Evolutionary conservation across 2,113 vertebrate genomes (phyloP).

Genomic region (Pholis gunnellus): DNA sequence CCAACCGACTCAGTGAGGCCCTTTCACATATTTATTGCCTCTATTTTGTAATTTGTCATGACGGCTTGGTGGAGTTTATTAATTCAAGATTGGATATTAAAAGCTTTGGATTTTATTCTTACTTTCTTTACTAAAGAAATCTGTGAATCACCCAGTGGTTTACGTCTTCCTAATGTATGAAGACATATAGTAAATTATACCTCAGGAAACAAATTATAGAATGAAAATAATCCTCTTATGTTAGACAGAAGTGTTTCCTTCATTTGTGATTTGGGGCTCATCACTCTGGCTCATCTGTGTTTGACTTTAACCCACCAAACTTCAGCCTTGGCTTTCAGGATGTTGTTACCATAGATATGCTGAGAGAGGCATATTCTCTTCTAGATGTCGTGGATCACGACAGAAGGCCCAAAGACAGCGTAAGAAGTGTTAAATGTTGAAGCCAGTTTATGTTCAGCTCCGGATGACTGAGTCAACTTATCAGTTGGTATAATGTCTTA

Average conservation of each 20-base stretch:
- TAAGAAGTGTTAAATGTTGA: slow-evolving; percentile 66
- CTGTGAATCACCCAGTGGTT: neutral
- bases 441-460: neutral
- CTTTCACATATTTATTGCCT: neutral
- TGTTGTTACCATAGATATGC: slow-evolving; percentile 90
- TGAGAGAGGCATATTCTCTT: slow-evolving; percentile 90
- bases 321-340: slow-evolving; percentile 92
- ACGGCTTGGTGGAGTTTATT: neutral
- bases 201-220: neutral
- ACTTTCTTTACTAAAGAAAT: neutral
- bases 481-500: slow-evolving; percentile 37
- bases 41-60: neutral
- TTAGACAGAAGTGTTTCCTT: neutral
- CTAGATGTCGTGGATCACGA: slow-evolving; percentile 94
- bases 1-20: neutral
- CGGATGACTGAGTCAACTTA: neutral
- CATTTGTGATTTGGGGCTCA: neutral
- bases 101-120: neutral
- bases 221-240: neutral
- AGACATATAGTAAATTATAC: neutral
- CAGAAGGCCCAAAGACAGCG: slow-evolving; percentile 89
- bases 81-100: neutral
- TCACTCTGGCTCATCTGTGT: neutral
- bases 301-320: slow-evolving; percentile 71
- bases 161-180: neutral